A percentile compares a stretch with the other conserved stretches of the same genome.
phyloP scores from a whole-genome alignment of 2,888 invertebrate species.

The Drosophila suboccidentalis region DNA sequence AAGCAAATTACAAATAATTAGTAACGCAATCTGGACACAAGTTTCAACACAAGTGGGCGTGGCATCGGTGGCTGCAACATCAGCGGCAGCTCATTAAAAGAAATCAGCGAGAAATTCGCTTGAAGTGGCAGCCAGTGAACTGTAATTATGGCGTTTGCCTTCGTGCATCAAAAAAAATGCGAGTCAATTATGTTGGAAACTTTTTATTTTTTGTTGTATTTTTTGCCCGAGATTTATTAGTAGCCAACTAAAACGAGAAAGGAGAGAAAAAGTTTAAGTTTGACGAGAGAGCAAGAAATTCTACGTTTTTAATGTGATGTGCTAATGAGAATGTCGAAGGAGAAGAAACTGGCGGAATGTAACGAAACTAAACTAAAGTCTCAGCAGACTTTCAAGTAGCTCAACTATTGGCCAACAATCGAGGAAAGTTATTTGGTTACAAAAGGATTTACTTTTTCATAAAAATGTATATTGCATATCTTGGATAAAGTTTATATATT shows the following conservation, averaged over 20 bases:
- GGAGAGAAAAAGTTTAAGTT: constrained; percentile 36
- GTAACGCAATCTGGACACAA: constrained; percentile 51
- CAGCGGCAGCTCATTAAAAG: constrained; percentile 64
- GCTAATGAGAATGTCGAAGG: constrained; percentile 30
- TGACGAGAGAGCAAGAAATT: constrained; percentile 21
- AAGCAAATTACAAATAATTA: constrained; percentile 77
- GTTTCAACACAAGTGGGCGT: constrained; percentile 15
- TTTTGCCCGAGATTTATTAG: constrained; percentile 17
- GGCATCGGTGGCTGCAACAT: constrained; percentile 17
- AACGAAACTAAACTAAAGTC: constrained; percentile 17
- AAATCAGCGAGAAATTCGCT: constrained; percentile 35
- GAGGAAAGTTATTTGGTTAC: constrained; percentile 9
- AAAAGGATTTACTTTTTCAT: constrained; percentile 3
- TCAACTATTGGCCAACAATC: constrained; percentile 20
- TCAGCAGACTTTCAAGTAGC: constrained; percentile 9
- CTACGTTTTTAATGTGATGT: constrained; percentile 6
- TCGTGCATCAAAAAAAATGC: constrained; percentile 6
- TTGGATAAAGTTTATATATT: neutral
- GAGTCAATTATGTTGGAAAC: constrained; percentile 61
- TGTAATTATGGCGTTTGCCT: constrained; percentile 63
- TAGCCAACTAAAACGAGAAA: neutral
- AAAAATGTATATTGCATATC: constrained; percentile 11
- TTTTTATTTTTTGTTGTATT: constrained; percentile 17
- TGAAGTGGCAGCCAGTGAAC: constrained; percentile 45
- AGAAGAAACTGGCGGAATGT: constrained; percentile 4